These are phyloP conservation scores for Anisognathus igniventris DNA, from an alignment of 2,797 vertebrate genomes.

Conservation along the genomic window DNA sequence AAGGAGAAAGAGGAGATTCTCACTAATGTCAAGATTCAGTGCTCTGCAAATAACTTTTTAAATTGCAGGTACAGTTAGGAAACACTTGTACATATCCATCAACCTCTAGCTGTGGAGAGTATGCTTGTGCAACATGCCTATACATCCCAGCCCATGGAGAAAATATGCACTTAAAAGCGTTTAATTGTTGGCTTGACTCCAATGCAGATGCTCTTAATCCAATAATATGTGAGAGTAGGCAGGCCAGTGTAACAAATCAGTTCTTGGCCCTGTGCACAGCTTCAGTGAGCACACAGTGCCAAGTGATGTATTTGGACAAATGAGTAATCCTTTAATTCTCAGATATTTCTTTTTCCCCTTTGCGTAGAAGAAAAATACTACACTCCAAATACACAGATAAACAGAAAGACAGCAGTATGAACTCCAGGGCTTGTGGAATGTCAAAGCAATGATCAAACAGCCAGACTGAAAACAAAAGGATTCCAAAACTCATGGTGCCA, in stretches of 20 bases:
- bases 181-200: conserved; percentile 13
- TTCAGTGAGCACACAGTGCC: conserved; percentile 6
- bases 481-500: background rate
- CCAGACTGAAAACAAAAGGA: background rate
- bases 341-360: background rate
- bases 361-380: conserved; percentile 15
- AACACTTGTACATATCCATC: background rate
- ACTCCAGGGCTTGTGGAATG: background rate
- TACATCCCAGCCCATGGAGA: background rate
- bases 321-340: conserved; percentile 44
- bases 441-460: conserved; percentile 42
- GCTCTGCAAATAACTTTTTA: background rate
- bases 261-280: conserved; percentile 6
- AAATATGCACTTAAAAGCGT: conserved; percentile 30
- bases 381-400: conserved; percentile 33
- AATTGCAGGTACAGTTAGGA: background rate
- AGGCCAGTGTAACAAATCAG: conserved; percentile 41
- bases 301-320: conserved; percentile 28
- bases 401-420: background rate
- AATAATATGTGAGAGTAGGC: conserved; percentile 16
- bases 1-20: background rate
- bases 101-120: background rate
- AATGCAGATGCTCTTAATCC: conserved; percentile 53
- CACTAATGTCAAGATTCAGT: background rate
- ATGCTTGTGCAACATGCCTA: background rate